Percentiles rank a stretch among this genome's conserved stretches.
These are phyloP conservation scores for Danio tinwini DNA, from an alignment of 2,797 vertebrate genomes.

Conservation along the genomic window DNA sequence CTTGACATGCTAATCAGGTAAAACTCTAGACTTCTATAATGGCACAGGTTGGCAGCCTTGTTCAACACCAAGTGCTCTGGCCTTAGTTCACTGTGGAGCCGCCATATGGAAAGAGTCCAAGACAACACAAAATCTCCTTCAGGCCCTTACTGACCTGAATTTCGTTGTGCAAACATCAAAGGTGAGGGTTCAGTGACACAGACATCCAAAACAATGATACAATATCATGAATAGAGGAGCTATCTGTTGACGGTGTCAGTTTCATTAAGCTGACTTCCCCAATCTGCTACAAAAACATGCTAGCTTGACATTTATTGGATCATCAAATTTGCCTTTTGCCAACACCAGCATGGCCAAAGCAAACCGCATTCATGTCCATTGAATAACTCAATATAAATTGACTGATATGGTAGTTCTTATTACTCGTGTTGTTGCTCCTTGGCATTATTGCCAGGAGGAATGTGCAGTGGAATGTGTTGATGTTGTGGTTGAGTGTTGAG, in stretches of 20 bases:
- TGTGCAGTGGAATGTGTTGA: slow-evolving; percentile 64
- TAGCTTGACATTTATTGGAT: not conserved
- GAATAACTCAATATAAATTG: slow-evolving; percentile 5
- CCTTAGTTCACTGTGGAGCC: slow-evolving; percentile 12
- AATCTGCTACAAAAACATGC: slow-evolving; percentile 29
- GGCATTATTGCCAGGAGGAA: slow-evolving; percentile 36
- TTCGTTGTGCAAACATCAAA: slow-evolving; percentile 35
- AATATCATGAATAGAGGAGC: slow-evolving; percentile 3
- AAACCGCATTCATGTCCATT: not conserved
- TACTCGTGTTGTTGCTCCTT: slow-evolving; percentile 51
- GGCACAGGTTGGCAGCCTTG: slow-evolving; percentile 49
- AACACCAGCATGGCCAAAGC: not conserved
- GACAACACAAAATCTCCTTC: slow-evolving; percentile 44
- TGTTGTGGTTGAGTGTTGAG: slow-evolving; percentile 64
- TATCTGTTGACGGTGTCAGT: not conserved
- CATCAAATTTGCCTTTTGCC: slow-evolving; percentile 15
- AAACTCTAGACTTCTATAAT: slow-evolving; percentile 33
- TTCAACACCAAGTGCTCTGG: slow-evolving; percentile 42
- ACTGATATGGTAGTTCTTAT: slow-evolving; percentile 50
- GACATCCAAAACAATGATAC: not conserved
- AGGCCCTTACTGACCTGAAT: slow-evolving; percentile 40
- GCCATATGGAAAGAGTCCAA: slow-evolving; percentile 46
- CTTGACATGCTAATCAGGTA: slow-evolving; percentile 52
- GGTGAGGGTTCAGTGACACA: slow-evolving; percentile 12
- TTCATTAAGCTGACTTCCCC: not conserved